Conservation (phyloP, 2,113 vertebrate species). For the Ciconia boyciana region DNA sequence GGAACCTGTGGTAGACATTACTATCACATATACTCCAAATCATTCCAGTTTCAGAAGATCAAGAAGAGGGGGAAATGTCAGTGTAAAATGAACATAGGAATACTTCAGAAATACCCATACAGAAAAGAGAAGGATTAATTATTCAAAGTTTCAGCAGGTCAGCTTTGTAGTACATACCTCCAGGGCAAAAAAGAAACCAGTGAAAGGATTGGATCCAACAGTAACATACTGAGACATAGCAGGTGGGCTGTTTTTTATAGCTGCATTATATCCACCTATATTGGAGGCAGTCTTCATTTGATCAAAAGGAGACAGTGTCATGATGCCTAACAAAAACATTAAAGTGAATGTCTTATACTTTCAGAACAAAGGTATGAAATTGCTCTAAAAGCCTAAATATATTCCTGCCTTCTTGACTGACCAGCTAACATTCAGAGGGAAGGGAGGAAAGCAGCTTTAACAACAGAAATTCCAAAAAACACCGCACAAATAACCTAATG, state of each 20-base stretch:
- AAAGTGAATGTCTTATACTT: background rate
- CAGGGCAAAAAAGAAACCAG: slow-evolving; percentile 95
- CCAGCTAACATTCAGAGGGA: background rate
- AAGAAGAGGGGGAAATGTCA: background rate
- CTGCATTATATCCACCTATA: slow-evolving; percentile 91
- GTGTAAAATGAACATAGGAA: background rate
- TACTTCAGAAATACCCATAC: background rate
- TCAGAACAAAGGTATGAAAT: background rate
- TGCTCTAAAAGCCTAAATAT: background rate
- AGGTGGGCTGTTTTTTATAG: slow-evolving; percentile 93
- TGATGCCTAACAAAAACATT: slow-evolving; percentile 79
- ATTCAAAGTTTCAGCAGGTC: background rate
- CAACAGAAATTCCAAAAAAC: background rate
- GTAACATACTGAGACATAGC: slow-evolving; percentile 97
- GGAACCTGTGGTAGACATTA: background rate
- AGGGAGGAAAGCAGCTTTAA: background rate
- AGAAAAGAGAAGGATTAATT: background rate
- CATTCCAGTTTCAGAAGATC: background rate
- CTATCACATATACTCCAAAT: background rate
- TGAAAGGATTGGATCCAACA: slow-evolving; percentile 91
- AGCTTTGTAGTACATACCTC: slow-evolving; percentile 79
- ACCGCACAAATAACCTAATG: background rate
- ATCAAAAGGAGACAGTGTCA: slow-evolving; percentile 94
- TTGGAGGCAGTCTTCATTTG: slow-evolving; percentile 99
- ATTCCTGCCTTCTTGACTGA: background rate